Percentiles rank a stretch among this genome's conserved stretches.
phyloP scores from a whole-genome alignment of 2,797 vertebrate species.

The Diglossa cyanea region DNA sequence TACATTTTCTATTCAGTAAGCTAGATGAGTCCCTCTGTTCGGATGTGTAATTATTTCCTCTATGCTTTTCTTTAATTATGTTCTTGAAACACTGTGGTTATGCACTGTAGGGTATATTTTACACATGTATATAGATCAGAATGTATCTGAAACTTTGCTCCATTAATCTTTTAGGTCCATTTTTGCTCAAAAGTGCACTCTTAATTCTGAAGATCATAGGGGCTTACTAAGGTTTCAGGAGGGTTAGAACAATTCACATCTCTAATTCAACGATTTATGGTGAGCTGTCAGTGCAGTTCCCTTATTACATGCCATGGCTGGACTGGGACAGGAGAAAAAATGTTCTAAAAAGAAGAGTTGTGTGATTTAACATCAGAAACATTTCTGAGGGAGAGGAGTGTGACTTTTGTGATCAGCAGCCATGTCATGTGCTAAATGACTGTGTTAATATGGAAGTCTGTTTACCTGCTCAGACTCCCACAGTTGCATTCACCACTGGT shows the following conservation, averaged over 20 bases:
- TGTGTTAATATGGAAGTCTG: neutral
- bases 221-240: neutral
- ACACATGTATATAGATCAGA: neutral
- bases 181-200: neutral
- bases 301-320: neutral
- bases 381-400: neutral
- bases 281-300: neutral
- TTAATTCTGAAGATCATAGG: neutral
- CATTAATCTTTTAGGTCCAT: neutral
- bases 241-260: neutral
- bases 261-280: neutral
- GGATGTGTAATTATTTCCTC: constrained; percentile 38
- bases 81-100: neutral
- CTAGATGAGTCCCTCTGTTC: constrained; percentile 10
- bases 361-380: neutral
- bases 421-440: neutral
- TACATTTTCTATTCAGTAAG: constrained; percentile 13
- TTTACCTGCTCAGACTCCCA: constrained; percentile 52
- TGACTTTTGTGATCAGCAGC: neutral
- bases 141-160: neutral
- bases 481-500: neutral
- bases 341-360: neutral
- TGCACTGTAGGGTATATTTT: neutral
- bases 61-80: constrained; percentile 35
- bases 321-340: neutral